Conservation (phyloP, 2,113 vertebrate genomes). For the Aegithalos caudatus region DNA sequence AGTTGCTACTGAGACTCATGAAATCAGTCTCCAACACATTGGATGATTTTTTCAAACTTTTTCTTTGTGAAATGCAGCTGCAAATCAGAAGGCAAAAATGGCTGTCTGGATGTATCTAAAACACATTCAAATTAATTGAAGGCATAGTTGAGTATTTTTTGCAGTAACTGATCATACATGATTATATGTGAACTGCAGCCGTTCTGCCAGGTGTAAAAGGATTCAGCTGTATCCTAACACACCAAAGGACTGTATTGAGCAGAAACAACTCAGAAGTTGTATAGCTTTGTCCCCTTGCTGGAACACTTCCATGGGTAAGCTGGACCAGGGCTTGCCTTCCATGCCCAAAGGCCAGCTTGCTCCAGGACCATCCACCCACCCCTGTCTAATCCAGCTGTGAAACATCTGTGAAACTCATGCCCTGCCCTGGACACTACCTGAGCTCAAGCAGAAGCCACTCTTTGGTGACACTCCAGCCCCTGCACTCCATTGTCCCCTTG, state of each 20-base stretch:
- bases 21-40: neutral
- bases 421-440: neutral
- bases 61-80: neutral
- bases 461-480: neutral
- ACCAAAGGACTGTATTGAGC: neutral
- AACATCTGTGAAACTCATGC: rapidly evolving
- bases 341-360: neutral
- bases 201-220: neutral
- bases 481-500: neutral
- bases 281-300: neutral
- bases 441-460: neutral
- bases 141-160: neutral
- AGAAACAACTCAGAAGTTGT: neutral
- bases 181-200: neutral
- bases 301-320: neutral
- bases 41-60: neutral
- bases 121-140: neutral
- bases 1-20: neutral
- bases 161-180: neutral
- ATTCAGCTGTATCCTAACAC: neutral
- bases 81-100: neutral
- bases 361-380: neutral
- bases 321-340: neutral
- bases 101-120: neutral
- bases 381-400: rapidly evolving